Conservation (phyloP, 2,113 vertebrate genomes). For the Sylvietta virens region DNA sequence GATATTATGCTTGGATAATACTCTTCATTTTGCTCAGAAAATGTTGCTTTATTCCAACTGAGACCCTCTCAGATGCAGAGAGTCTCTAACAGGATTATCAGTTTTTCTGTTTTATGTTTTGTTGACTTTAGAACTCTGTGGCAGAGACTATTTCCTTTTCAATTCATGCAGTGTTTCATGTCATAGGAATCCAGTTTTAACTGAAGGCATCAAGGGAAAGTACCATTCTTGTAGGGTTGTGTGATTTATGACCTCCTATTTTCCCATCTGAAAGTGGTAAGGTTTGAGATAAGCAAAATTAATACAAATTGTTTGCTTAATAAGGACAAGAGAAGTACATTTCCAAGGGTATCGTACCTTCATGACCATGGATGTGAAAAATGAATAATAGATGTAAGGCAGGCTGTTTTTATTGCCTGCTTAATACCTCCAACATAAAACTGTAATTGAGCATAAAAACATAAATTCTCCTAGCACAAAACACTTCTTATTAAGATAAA, state of each 20-base stretch:
- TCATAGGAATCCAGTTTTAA: neutral
- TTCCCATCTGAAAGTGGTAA: neutral
- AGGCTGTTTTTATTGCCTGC: conserved; percentile 33
- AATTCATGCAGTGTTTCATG: neutral
- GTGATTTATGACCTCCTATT: neutral
- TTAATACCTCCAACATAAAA: conserved; percentile 51
- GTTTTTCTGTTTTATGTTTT: neutral
- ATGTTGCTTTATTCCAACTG: neutral
- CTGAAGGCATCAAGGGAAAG: neutral
- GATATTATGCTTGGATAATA: neutral
- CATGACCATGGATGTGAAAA: neutral
- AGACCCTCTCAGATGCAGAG: neutral
- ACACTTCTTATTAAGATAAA: conserved; percentile 58
- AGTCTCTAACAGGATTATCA: neutral
- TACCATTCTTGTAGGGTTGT: neutral
- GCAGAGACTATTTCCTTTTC: neutral
- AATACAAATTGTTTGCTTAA: conserved; percentile 33
- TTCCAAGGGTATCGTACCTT: neutral
- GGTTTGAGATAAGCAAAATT: conserved; percentile 13
- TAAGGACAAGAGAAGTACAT: neutral
- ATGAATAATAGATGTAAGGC: conserved; percentile 1
- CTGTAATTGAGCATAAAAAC: conserved; percentile 56
- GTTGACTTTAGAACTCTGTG: neutral
- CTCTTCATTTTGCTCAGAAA: neutral
- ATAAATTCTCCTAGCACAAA: conserved; percentile 45